Conservation (phyloP, 2,113 vertebrate genomes). For the Engraulis encrasicolus region DNA sequence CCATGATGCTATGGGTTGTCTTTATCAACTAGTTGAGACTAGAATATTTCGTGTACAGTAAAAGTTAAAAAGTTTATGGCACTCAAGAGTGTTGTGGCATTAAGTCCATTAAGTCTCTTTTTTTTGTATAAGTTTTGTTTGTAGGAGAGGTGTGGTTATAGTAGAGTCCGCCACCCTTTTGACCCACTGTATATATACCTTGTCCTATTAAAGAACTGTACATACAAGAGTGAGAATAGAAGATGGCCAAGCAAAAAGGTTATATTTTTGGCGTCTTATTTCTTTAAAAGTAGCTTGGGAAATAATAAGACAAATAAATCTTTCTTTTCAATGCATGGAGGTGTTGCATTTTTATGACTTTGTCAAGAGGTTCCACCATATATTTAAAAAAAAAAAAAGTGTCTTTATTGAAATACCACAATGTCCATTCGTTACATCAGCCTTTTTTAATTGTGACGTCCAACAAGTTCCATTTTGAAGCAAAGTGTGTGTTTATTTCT, state of each 20-base stretch:
- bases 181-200: slow-evolving; percentile 74
- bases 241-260: slow-evolving; percentile 79
- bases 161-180: slow-evolving; percentile 58
- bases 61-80: slow-evolving; percentile 56
- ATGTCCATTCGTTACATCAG: neutral
- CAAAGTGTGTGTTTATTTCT: no score
- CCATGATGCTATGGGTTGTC: slow-evolving; percentile 43
- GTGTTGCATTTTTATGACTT: slow-evolving; percentile 1
- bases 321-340: slow-evolving; percentile 68
- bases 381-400: no score
- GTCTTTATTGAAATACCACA: no score
- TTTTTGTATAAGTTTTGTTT: slow-evolving; percentile 39
- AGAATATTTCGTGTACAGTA: slow-evolving; percentile 66
- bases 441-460: no score
- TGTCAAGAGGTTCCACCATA: neutral
- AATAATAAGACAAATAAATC: slow-evolving; percentile 68
- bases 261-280: slow-evolving; percentile 84
- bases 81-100: slow-evolving; percentile 55
- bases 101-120: slow-evolving; percentile 34
- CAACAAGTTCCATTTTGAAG: no score
- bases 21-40: slow-evolving; percentile 59
- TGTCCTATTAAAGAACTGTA: slow-evolving; percentile 77
- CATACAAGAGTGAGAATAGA: slow-evolving; percentile 76
- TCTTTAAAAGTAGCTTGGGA: slow-evolving; percentile 79
- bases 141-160: slow-evolving; percentile 57